These are phyloP conservation scores for Heliconius sara DNA, from an alignment of 2,888 invertebrate species.

Conservation along the genomic window DNA sequence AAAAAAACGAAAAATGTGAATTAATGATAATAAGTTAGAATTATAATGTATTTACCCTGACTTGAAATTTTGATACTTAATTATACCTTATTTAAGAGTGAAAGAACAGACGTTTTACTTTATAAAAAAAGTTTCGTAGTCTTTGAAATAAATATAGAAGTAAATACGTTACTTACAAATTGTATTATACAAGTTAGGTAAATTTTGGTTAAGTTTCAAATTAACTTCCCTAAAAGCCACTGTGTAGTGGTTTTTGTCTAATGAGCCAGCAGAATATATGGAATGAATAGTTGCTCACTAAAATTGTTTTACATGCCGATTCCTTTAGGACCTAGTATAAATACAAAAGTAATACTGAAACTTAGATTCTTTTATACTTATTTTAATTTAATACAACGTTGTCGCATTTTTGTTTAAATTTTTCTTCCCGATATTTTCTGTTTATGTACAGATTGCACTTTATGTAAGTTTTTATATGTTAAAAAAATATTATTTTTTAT, in stretches of 20 bases:
- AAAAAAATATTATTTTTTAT: not conserved
- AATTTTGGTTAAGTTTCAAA: slow-evolving; percentile 13
- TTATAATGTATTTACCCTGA: too few species aligned
- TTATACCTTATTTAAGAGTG: too few species aligned
- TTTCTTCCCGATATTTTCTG: not conserved
- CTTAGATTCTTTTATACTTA: not conserved
- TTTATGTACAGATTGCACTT: too few species aligned
- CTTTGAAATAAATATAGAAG: not conserved
- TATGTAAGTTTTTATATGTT: too few species aligned
- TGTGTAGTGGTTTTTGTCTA: slow-evolving; percentile 9
- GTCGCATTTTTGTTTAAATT: not conserved
- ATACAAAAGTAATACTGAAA: not conserved
- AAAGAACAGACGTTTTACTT: too few species aligned
- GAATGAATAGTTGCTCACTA: not conserved
- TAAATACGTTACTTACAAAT: slow-evolving; percentile 7
- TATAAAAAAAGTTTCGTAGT: not conserved
- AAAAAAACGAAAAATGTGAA: too few species aligned
- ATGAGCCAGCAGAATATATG: not conserved
- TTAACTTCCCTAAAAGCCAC: slow-evolving; percentile 12
- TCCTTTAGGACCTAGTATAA: not conserved
- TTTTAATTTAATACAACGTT: not conserved
- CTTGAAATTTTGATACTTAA: too few species aligned
- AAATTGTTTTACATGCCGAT: not conserved
- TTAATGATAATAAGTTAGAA: too few species aligned
- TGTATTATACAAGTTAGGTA: slow-evolving; percentile 1